Evolutionary conservation across 2,113 vertebrate species (phyloP), one percentile per base, ranked within the genome.

Genomic region (Scortum barcoo): DNA sequence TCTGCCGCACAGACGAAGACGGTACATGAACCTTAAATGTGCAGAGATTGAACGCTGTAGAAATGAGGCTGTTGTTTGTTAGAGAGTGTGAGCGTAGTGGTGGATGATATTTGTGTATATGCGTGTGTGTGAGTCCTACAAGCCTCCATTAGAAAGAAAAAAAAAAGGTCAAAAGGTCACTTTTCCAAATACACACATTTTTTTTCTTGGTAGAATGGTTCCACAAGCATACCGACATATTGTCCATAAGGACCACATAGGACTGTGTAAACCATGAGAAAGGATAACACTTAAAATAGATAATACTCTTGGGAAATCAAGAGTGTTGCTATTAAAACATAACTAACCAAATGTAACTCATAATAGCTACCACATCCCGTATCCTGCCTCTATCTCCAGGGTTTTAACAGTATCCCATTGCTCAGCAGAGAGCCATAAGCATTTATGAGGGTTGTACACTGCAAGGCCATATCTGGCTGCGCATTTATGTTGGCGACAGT

Each of bases 1-100:
- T 95, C 91, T 91, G 98, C 95, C 96, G 98, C 87, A 99, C 98
- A 1, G 98, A 99, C 13, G 98, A 99, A 87, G 98, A 99, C 26
- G 98, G 98, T 99, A 95, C 91, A 92, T 83, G 11, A 50, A 33
- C 69, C 8, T 63, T 4, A 24, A 14, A 48, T 75, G 9, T 75
- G 13, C 78, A 26, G 24, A 48, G 20, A 17, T 42, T 44, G 44
- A 50, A 26, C 1, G 13, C 20, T 48, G 6, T 63, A 44, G 36
- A 44, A 58, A 57, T 17, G 1, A n/a, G 69, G 0, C 10, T 5
- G 11, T 57, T 19, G 0, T 22, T 24, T 48, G 5, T 54, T 57
- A 7, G 26, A 24, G 14, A 67, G 26, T 48, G 13, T 24, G 51
- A 38, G 1, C 14, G 19, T 46, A 13, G 24, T 3, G 7, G 7